These are phyloP conservation scores for Mormyrus iriodes DNA, from an alignment of 2,113 vertebrate genomes.

Conservation along the genomic window DNA sequence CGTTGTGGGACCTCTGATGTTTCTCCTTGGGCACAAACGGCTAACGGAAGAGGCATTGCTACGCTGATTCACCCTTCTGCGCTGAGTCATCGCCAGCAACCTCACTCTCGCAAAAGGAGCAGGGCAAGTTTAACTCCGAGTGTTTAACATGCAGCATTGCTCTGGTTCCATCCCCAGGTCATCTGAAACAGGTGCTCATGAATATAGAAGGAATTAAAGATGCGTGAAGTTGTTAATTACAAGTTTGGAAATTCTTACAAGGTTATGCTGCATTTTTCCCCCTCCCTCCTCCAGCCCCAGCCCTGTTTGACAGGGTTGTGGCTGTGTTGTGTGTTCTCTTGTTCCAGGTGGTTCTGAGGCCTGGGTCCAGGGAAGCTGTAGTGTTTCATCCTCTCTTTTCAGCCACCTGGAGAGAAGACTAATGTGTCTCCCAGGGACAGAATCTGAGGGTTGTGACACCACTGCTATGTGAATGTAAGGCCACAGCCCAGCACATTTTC, in stretches of 20 bases:
- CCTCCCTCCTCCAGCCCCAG: slow-evolving; percentile 26
- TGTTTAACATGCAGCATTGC: slow-evolving; percentile 41
- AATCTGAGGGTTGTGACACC: not conserved
- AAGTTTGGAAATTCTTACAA: slow-evolving; percentile 47
- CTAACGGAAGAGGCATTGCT: not conserved
- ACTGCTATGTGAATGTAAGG: not conserved
- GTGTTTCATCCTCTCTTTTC: not conserved
- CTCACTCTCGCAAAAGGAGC: not conserved
- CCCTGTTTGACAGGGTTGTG: slow-evolving; percentile 32
- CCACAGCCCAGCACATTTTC: not conserved
- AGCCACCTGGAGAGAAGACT: not conserved
- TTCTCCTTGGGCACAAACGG: not conserved
- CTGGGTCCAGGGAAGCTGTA: not conserved
- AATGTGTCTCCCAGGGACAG: not conserved
- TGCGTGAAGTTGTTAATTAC: slow-evolving; percentile 55
- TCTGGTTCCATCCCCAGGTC: slow-evolving; percentile 37
- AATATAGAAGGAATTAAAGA: slow-evolving; percentile 55
- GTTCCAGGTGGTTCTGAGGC: slow-evolving; percentile 6
- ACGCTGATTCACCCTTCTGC: slow-evolving; percentile 4
- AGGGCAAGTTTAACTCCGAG: slow-evolving; percentile 12
- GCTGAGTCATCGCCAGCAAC: not conserved
- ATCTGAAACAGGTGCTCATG: slow-evolving; percentile 57
- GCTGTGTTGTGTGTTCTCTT: slow-evolving; percentile 6
- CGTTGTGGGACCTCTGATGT: not conserved
- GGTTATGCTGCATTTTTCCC: slow-evolving; percentile 23